Percentiles rank a stretch among this genome's conserved stretches.
phyloP scores from a whole-genome alignment of 2,888 invertebrate species.

The Venusia cambrica region DNA sequence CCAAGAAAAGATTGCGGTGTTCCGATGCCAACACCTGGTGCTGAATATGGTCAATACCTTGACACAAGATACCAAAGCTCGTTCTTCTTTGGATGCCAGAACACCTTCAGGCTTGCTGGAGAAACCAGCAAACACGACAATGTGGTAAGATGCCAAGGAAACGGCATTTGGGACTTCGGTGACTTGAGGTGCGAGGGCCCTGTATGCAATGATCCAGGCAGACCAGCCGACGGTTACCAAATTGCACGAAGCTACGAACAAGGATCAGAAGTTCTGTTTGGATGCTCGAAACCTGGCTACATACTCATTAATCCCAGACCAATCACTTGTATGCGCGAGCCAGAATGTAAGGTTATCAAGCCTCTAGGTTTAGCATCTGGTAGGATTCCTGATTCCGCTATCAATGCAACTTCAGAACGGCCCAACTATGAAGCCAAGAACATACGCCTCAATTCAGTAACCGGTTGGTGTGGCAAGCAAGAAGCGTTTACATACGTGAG shows the following conservation, averaged over 20 bases:
- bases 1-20: constrained; percentile 95
- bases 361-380: constrained; percentile 96
- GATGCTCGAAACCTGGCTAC: constrained; percentile 94
- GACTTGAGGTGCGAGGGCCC: constrained; percentile 97
- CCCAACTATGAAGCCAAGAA: constrained; percentile 96
- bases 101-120: constrained; percentile 96
- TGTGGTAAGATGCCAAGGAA: constrained; percentile 94
- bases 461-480: constrained; percentile 98
- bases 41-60: constrained; percentile 93
- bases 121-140: constrained; percentile 95
- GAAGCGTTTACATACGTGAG: constrained; percentile 98
- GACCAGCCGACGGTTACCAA: constrained; percentile 95
- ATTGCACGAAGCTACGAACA: constrained; percentile 91
- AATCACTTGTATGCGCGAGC: constrained; percentile 94
- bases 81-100: constrained; percentile 97
- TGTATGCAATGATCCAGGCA: constrained; percentile 96
- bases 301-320: constrained; percentile 95
- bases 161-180: constrained; percentile 98
- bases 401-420: constrained; percentile 96
- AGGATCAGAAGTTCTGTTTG: constrained; percentile 94
- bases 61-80: constrained; percentile 96
- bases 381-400: constrained; percentile 95
- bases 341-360: constrained; percentile 95
- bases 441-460: constrained; percentile 93
- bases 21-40: constrained; percentile 95